Percentiles rank a stretch among this genome's conserved stretches.
phyloP scores from a whole-genome alignment of 2,113 vertebrate species.

The Phaetusa simplex region DNA sequence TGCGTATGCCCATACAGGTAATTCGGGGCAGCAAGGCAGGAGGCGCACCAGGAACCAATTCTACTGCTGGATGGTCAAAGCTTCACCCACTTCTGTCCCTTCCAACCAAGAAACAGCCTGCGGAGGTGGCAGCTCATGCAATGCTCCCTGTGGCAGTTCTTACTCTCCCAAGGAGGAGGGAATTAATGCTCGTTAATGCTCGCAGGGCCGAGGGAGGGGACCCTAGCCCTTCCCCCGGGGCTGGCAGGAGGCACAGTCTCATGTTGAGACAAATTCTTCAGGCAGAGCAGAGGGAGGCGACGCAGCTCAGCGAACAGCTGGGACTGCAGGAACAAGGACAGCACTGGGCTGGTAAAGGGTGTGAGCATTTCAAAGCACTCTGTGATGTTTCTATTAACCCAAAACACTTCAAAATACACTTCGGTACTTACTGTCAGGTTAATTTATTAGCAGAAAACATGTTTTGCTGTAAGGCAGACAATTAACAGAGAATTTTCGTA shows the following conservation, averaged over 20 bases:
- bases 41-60: rapidly evolving
- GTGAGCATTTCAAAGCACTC: background rate
- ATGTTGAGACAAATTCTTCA: background rate
- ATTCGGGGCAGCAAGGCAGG: background rate
- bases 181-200: background rate
- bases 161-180: background rate
- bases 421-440: background rate
- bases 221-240: background rate
- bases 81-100: background rate
- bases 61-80: background rate
- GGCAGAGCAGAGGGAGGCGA: background rate
- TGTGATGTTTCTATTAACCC: background rate
- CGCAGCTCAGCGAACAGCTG: background rate
- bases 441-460: slow-evolving; percentile 50
- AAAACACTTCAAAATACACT: background rate
- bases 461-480: slow-evolving; percentile 41
- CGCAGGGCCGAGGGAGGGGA: rapidly evolving
- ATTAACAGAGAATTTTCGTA: background rate
- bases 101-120: background rate
- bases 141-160: background rate
- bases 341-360: rapidly evolving
- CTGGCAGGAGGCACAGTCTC: background rate
- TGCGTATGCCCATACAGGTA: rapidly evolving
- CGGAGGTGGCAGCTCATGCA: background rate
- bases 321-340: background rate